phyloP scores from a whole-genome alignment of 2,113 vertebrate species.

The Myotis yumanensis region DNA sequence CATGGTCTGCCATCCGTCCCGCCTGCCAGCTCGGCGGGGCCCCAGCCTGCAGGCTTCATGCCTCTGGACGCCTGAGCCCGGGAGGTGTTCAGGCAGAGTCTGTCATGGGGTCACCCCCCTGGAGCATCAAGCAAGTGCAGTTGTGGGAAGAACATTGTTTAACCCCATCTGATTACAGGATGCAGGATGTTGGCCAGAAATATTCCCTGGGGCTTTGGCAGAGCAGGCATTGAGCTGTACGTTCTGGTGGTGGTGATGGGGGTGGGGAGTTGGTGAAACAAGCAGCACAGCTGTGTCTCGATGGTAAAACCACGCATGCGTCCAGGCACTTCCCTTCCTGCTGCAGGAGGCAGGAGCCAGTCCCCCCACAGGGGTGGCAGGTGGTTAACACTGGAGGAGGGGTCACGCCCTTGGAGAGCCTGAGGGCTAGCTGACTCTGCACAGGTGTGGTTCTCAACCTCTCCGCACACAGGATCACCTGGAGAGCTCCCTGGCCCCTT shows the following conservation, averaged over 20 bases:
- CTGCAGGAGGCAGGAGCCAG: too few species aligned
- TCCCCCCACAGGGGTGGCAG: not conserved
- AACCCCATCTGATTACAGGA: not conserved
- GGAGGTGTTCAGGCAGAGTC: not conserved
- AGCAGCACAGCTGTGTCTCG: not conserved
- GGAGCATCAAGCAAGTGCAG: not conserved
- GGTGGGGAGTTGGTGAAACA: not conserved
- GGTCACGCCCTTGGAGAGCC: fast-evolving
- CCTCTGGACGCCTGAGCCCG: not conserved
- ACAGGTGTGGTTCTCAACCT: not conserved
- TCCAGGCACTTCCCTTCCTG: not conserved
- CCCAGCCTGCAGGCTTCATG: not conserved
- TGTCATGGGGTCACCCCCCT: too few species aligned
- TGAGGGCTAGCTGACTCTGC: not conserved
- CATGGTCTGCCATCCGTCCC: fast-evolving
- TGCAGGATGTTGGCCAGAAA: not conserved
- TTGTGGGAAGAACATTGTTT: not conserved
- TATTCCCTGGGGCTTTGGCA: not conserved
- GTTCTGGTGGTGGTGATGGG: not conserved
- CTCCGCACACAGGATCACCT: not conserved
- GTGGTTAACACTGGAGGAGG: not conserved
- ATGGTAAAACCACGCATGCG: not conserved
- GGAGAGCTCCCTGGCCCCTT: not conserved
- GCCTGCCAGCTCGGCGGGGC: fast-evolving
- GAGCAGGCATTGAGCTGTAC: not conserved